These are phyloP conservation scores for Falco rusticolus DNA, from an alignment of 2,797 vertebrate species.

Conservation along the genomic window DNA sequence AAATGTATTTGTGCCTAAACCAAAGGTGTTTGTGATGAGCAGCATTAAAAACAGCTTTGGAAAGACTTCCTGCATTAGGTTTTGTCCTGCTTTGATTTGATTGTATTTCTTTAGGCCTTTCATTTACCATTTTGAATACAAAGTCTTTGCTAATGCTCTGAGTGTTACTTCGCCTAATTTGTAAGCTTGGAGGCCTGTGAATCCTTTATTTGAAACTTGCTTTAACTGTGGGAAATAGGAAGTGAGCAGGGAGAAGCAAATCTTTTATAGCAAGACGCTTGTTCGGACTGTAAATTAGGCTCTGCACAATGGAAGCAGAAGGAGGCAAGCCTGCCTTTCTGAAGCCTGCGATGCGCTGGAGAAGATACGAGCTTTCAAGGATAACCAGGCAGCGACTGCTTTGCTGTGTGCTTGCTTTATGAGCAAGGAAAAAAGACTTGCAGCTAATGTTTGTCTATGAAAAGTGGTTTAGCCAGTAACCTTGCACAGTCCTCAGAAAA, in stretches of 20 bases:
- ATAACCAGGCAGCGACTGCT: slow-evolving; percentile 52
- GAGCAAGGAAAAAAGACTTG: slow-evolving; percentile 11
- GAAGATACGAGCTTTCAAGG: slow-evolving; percentile 39
- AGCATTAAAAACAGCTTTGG: slow-evolving; percentile 67
- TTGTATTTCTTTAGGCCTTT: slow-evolving; percentile 70
- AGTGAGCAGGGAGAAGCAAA: slow-evolving; percentile 71
- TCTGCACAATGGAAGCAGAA: slow-evolving; percentile 64
- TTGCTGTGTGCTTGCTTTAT: slow-evolving; percentile 28
- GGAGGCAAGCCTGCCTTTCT: slow-evolving; percentile 64
- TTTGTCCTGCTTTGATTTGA: slow-evolving; percentile 69
- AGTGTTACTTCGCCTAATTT: slow-evolving; percentile 78
- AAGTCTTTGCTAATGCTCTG: slow-evolving; percentile 63
- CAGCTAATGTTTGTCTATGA: slow-evolving; percentile 25
- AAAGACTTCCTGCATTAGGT: slow-evolving; percentile 66
- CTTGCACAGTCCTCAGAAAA: background rate
- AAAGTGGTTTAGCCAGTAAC: slow-evolving; percentile 20
- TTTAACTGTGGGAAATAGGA: slow-evolving; percentile 81
- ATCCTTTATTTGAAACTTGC: slow-evolving; percentile 73
- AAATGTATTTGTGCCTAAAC: slow-evolving; percentile 35
- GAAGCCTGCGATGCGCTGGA: slow-evolving; percentile 40
- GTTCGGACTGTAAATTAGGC: slow-evolving; percentile 77
- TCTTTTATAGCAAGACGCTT: slow-evolving; percentile 64
- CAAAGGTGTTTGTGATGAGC: slow-evolving; percentile 66
- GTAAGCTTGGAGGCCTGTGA: slow-evolving; percentile 66
- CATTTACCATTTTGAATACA: slow-evolving; percentile 67